These are phyloP conservation scores for Agrilus cyanescens DNA, from an alignment of 2,888 invertebrate genomes.

Conservation along the genomic window DNA sequence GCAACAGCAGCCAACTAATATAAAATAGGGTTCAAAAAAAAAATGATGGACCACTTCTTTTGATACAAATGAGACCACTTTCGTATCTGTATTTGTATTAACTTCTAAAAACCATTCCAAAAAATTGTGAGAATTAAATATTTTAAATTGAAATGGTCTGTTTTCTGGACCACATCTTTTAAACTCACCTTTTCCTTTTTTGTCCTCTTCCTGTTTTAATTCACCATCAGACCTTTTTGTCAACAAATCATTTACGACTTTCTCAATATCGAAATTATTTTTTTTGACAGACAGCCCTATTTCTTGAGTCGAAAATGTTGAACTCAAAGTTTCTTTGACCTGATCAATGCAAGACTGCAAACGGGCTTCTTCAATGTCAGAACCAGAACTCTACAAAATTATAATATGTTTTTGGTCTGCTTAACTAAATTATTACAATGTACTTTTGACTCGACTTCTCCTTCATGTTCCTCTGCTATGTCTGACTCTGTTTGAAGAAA, in stretches of 20 bases:
- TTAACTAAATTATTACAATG: conserved; percentile 12
- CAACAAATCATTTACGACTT: conserved; percentile 57
- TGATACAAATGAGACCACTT: no score
- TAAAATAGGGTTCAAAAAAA: no score
- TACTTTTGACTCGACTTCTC: conserved; percentile 37
- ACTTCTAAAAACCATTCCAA: no score
- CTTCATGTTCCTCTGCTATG: conserved; percentile 59
- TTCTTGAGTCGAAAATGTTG: conserved; percentile 58
- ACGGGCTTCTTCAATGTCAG: conserved; percentile 58
- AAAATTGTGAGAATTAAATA: no score
- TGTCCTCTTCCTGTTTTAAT: conserved; percentile 13
- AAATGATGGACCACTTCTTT: no score
- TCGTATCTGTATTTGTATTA: no score
- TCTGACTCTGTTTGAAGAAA: conserved; percentile 56
- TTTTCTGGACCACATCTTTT: no score
- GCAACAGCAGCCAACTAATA: no score
- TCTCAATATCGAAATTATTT: conserved; percentile 60
- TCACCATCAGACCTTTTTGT: conserved; percentile 19
- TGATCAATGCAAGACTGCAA: conserved; percentile 76
- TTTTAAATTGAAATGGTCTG: no score
- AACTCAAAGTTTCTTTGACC: conserved; percentile 68
- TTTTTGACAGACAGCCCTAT: conserved; percentile 61
- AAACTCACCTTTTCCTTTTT: conserved; percentile 32
- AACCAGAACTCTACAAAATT: conserved; percentile 30
- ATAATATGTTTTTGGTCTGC: conserved; percentile 16